These are phyloP conservation scores for Apis dorsata DNA, from an alignment of 1,140 invertebrate genomes.

Conservation along the genomic window DNA sequence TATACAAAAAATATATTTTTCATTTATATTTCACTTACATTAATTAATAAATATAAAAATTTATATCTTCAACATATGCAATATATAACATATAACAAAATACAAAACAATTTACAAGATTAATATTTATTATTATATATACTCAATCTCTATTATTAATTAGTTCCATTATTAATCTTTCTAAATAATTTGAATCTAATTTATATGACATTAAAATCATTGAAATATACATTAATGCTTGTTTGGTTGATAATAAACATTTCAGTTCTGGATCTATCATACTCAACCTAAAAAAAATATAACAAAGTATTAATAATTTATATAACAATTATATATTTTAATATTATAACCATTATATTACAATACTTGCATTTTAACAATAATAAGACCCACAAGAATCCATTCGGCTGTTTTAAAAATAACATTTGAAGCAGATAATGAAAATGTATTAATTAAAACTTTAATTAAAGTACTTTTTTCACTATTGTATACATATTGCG, in stretches of 20 bases:
- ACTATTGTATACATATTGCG: conserved; percentile 58
- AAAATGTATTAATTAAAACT: conserved; percentile 76
- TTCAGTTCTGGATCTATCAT: conserved; percentile 72
- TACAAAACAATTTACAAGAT: conserved; percentile 10
- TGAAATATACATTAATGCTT: conserved; percentile 73
- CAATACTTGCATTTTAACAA: conserved; percentile 78
- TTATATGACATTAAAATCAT: conserved; percentile 79
- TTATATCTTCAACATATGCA: conserved; percentile 3
- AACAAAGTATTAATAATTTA: conserved; percentile 38
- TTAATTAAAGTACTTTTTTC: conserved; percentile 67
- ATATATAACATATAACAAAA: background rate
- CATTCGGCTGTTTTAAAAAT: conserved; percentile 78
- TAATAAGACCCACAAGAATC: conserved; percentile 77
- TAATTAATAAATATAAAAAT: conserved; percentile 15
- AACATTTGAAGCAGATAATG: conserved; percentile 77
- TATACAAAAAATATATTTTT: too few species aligned
- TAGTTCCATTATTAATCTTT: conserved; percentile 68
- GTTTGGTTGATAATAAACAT: conserved; percentile 66
- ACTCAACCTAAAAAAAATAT: conserved; percentile 72
- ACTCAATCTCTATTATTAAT: conserved; percentile 38
- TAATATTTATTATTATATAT: conserved; percentile 1
- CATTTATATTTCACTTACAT: background rate
- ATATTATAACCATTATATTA: background rate
- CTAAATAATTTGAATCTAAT: conserved; percentile 76
- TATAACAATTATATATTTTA: conserved; percentile 25